These are phyloP conservation scores for Ceyx erithaca DNA, from an alignment of 2,797 vertebrate species.

Conservation along the genomic window DNA sequence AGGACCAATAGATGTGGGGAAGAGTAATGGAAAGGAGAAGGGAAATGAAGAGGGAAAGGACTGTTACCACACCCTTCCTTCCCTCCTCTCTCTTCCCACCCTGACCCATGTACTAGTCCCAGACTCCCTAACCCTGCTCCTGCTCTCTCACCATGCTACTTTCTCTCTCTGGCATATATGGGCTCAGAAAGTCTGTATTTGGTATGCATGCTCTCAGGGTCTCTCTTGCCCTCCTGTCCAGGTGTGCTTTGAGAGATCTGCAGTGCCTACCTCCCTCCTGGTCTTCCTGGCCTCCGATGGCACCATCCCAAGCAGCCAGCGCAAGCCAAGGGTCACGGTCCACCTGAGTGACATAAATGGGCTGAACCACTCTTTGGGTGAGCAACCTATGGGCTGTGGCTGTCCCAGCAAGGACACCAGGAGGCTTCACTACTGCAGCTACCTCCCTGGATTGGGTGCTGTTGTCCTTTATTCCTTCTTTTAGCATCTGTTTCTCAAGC, in stretches of 20 bases:
- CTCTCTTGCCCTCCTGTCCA: slow-evolving; percentile 58
- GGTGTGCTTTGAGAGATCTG: slow-evolving; percentile 89
- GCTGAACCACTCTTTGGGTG: slow-evolving; percentile 89
- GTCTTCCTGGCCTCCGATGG: slow-evolving; percentile 91
- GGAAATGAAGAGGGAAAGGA: neutral
- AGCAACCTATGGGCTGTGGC: slow-evolving; percentile 19
- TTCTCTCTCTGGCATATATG: neutral
- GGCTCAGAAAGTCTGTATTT: neutral
- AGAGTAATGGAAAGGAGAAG: neutral
- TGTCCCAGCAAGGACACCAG: neutral
- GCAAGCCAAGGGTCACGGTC: slow-evolving; percentile 80
- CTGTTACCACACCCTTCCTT: neutral
- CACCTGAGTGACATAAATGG: slow-evolving; percentile 83
- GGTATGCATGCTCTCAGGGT: neutral
- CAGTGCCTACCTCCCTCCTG: slow-evolving; percentile 86
- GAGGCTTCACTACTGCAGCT: fast-evolving
- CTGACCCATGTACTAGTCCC: neutral
- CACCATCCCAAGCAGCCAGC: slow-evolving; percentile 75
- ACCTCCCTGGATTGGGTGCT: neutral
- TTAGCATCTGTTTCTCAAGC: neutral
- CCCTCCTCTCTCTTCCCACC: neutral
- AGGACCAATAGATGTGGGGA: fast-evolving
- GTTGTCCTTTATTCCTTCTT: too few species aligned
- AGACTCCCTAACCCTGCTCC: neutral
- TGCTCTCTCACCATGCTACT: neutral